Conservation (phyloP, 2,797 vertebrate genomes). For the Cyclura pinguis region DNA sequence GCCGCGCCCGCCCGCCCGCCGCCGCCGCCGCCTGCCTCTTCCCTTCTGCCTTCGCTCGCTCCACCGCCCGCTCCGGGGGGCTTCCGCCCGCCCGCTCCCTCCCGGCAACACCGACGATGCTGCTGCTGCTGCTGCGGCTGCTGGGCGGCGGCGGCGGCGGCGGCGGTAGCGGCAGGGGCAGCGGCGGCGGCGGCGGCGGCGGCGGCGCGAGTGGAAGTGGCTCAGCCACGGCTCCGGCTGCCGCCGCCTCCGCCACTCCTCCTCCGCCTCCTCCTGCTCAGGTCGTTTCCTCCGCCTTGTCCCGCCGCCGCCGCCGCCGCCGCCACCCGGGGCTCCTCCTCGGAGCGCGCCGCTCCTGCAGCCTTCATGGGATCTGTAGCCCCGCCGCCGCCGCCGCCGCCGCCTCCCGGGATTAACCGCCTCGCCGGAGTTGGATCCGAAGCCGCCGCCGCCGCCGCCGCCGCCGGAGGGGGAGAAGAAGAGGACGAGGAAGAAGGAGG, state of each 20-base stretch:
- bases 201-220: conserved; percentile 28
- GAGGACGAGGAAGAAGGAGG: neutral
- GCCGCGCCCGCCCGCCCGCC: conserved; percentile 87
- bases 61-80: conserved; percentile 67
- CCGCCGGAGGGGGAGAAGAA: conserved; percentile 65
- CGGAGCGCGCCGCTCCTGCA: conserved; percentile 67
- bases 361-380: conserved; percentile 92
- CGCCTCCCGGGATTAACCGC: conserved; percentile 90
- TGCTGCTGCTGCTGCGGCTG: conserved; percentile 81
- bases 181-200: conserved; percentile 70
- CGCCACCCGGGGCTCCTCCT: conserved; percentile 68
- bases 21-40: conserved; percentile 81
- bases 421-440: conserved; percentile 77
- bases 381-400: conserved; percentile 88
- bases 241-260: conserved; percentile 41
- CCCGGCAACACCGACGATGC: conserved; percentile 77
- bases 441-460: conserved; percentile 88
- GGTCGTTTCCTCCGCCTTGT: conserved; percentile 71
- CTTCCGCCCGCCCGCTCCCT: conserved; percentile 85
- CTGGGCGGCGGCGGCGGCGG: conserved; percentile 78
- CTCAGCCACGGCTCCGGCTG: conserved; percentile 15
- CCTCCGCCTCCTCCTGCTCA: conserved; percentile 68
- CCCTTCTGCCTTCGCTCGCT: conserved; percentile 51
- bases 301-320: conserved; percentile 72
- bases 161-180: conserved; percentile 54